Conservation (phyloP, 2,113 vertebrate species). For the Tragelaphus strepsiceros region DNA sequence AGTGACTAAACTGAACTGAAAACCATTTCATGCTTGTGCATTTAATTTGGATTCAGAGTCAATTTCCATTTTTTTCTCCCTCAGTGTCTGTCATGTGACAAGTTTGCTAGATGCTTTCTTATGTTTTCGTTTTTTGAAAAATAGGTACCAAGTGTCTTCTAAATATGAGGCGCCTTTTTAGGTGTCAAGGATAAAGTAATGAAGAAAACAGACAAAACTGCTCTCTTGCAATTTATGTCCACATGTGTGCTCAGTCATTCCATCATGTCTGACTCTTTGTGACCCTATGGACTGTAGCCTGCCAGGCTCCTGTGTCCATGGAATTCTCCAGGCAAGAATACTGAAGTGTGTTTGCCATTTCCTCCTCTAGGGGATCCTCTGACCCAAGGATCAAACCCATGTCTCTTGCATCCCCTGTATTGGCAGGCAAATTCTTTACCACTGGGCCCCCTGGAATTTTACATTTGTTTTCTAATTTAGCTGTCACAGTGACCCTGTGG, state of each 20-base stretch:
- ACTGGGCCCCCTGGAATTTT: background rate
- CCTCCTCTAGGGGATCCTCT: background rate
- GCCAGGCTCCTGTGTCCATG: background rate
- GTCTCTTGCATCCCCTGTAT: background rate
- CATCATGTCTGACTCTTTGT: background rate
- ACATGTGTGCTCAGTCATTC: background rate
- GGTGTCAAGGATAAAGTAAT: background rate
- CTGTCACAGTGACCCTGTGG: background rate
- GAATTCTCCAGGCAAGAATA: background rate
- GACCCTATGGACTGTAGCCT: background rate
- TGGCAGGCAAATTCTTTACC: background rate
- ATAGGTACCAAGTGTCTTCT: background rate
- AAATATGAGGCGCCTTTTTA: background rate
- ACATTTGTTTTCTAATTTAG: background rate
- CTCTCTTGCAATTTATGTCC: background rate
- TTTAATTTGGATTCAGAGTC: conserved; percentile 22
- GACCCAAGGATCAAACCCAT: background rate
- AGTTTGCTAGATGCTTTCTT: background rate
- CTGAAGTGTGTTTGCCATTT: background rate
- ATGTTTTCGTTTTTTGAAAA: background rate
- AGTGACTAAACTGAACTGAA: background rate
- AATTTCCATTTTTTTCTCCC: background rate
- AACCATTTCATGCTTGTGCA: background rate
- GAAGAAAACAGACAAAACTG: background rate
- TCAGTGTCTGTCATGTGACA: background rate